Evolutionary conservation across 2,888 invertebrate genomes (phyloP).

Genomic region (Hyalella azteca): DNA sequence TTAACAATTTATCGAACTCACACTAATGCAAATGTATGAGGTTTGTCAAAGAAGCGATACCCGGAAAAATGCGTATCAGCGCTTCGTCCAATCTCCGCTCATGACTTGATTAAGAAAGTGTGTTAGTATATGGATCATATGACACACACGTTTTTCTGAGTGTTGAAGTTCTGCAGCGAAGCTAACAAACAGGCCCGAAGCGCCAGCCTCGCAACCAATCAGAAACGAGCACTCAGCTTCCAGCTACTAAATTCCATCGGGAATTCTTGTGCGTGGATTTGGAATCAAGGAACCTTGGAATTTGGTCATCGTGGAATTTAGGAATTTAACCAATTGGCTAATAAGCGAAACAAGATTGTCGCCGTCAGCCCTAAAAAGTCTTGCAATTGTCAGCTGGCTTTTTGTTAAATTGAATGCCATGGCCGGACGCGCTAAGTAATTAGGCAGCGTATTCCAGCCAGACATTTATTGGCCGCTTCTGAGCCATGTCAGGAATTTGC

Average conservation of each 20-base stretch:
- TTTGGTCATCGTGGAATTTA: slow-evolving; percentile 34
- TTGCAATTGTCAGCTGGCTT: slow-evolving; percentile 2
- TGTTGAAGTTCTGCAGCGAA: no score
- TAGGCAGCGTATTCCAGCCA: neutral
- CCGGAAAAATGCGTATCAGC: no score
- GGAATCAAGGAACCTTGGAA: slow-evolving; percentile 22
- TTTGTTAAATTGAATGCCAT: neutral
- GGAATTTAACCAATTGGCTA: slow-evolving; percentile 35
- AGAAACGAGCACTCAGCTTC: no score
- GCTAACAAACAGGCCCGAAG: no score
- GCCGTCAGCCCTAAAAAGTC: neutral
- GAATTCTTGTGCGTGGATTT: slow-evolving; percentile 6
- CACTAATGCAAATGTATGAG: no score
- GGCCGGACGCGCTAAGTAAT: neutral
- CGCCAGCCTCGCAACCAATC: no score
- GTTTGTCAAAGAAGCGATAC: no score
- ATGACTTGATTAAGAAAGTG: no score
- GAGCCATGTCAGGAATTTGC: neutral
- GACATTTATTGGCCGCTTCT: neutral
- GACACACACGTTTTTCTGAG: no score
- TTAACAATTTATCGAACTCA: no score
- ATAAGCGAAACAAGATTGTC: slow-evolving; percentile 36
- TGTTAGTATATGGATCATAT: no score
- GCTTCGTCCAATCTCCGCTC: no score
- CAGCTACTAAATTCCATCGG: slow-evolving; percentile 1